Evolutionary conservation across 2,888 invertebrate species (phyloP), one percentile per base, ranked within the genome.

Genomic region (Rhamphomyia laevipes): DNA sequence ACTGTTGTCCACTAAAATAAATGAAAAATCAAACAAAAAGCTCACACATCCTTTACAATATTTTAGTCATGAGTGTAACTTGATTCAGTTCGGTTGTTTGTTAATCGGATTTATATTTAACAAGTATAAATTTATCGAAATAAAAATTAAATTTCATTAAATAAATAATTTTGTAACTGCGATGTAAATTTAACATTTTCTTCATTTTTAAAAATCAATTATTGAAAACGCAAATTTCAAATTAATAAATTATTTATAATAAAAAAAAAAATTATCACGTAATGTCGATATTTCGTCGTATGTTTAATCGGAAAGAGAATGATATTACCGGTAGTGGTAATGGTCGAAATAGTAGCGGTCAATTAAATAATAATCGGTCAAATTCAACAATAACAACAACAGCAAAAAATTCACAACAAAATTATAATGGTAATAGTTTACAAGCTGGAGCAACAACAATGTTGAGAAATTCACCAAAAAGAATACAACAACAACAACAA

Each of bases 281-380:
- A 9, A 42, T 42, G 42, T 42, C 42, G n/a, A 42, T 42, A 23
- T 63, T 66, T 57, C 65, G 66, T 48, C 63, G 64, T 30, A 61
- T 67, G 58, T 64, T 67, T 49, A 59, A 63, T 48, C 63, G 63
- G 54, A 65, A 65, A 55, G 57, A 59, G 49, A 51, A 47, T 38
- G 51, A 52, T 33, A 54, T 52, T 37, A 43, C n/a, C 10, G 12
- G 12, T 13, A 17, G 37, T 16, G 7, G 42, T 38, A 27, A 4
- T 37, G 17, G 9, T 27, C 23, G 49, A 41, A 58, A 51, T 45
- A 47, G 37, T 47, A 33, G 23, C 23, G 23, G 7, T 5, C 40
- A 40, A 13, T 12, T 18, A 40, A 17, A 40, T 13, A 10, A 18
- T 18, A 15, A 37, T 16, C 40, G 7, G 13, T 40, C 18, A 40